Conservation (phyloP, 1,140 invertebrate genomes). For the Drosophila novamexicana region DNA sequence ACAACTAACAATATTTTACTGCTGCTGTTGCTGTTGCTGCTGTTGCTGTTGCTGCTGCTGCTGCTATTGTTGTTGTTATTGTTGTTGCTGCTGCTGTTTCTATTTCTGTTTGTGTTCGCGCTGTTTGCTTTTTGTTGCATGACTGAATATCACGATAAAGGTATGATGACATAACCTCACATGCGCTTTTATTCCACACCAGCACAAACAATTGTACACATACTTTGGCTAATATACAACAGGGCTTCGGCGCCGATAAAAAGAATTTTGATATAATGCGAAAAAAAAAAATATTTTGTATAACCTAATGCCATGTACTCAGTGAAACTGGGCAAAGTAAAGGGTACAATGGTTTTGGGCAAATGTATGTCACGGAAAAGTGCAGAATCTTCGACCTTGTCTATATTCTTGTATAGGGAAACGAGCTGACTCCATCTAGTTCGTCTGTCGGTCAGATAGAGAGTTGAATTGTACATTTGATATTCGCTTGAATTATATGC, state of each 20-base stretch:
- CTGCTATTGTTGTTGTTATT: constrained; percentile 10
- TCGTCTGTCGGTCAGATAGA: too few species aligned
- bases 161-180: constrained; percentile 61
- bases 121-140: constrained; percentile 50
- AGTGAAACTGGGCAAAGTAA: too few species aligned
- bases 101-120: constrained; percentile 17
- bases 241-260: constrained; percentile 45
- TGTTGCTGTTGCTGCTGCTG: constrained; percentile 26
- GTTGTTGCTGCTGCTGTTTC: constrained; percentile 23
- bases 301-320: constrained; percentile 5
- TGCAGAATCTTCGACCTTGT: too few species aligned
- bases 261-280: constrained; percentile 32
- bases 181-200: constrained; percentile 28
- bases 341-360: too few species aligned
- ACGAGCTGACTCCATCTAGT: too few species aligned
- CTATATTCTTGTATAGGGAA: too few species aligned
- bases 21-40: constrained; percentile 28
- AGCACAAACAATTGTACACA: neutral
- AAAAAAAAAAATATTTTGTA: constrained; percentile 44
- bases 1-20: constrained; percentile 49
- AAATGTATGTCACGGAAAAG: too few species aligned
- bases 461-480: too few species aligned
- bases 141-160: constrained; percentile 45
- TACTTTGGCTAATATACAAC: neutral
- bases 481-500: too few species aligned